Percentiles rank a stretch among this genome's conserved stretches.
phyloP scores from a whole-genome alignment of 35 echinoderm and acorn worm genomes.

The Ptychodera flava region DNA sequence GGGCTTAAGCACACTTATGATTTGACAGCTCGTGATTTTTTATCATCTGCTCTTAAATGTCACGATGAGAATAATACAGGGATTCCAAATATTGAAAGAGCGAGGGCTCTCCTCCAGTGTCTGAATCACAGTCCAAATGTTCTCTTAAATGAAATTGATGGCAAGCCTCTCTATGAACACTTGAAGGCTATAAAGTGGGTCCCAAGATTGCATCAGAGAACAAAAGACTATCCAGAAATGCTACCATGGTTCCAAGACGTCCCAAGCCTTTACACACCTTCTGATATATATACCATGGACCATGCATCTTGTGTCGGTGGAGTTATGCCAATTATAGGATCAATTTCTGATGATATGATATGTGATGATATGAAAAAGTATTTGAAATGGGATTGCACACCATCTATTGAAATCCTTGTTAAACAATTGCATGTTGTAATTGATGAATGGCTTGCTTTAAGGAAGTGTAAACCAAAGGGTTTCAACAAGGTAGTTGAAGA shows the following conservation, averaged over 20 bases:
- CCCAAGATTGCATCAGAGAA: not conserved
- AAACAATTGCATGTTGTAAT: not conserved
- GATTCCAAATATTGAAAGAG: not conserved
- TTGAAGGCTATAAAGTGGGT: not conserved
- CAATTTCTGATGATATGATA: not conserved
- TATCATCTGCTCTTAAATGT: not conserved
- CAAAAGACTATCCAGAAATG: not conserved
- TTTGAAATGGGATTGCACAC: not conserved
- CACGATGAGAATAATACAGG: not conserved
- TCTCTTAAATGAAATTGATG: not conserved
- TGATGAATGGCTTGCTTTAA: not conserved
- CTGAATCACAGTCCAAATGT: not conserved
- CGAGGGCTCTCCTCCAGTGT: not conserved
- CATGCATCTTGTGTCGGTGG: not conserved
- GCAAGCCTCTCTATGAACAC: not conserved
- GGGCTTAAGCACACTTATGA: not conserved
- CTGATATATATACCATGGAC: not conserved
- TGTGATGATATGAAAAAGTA: not conserved
- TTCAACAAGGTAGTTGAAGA: not conserved
- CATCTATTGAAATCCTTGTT: not conserved
- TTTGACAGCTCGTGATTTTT: not conserved
- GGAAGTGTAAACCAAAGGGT: not conserved
- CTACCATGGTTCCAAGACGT: not conserved
- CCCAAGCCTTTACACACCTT: not conserved
- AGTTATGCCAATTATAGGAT: not conserved